Conservation (phyloP, 2,888 invertebrate genomes). For the Caenorhabditis doughertyi region DNA sequence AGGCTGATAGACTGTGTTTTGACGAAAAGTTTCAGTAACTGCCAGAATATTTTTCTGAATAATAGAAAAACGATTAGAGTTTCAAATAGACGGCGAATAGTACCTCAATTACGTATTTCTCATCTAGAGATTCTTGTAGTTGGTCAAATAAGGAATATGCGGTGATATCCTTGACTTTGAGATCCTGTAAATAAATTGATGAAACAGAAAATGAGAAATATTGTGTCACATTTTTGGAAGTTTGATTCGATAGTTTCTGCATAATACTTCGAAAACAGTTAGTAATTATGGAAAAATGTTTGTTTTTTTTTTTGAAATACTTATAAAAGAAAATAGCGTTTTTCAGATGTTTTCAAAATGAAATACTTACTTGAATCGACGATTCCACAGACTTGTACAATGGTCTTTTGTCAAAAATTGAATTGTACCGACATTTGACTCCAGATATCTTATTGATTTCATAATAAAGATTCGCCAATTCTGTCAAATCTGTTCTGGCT, state of each 20-base stretch:
- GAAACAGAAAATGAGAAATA: background rate
- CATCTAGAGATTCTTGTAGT: constrained; percentile 42
- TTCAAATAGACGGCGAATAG: background rate
- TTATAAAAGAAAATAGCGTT: background rate
- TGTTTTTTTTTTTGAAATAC: background rate
- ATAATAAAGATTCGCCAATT: constrained; percentile 25
- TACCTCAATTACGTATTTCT: constrained; percentile 30
- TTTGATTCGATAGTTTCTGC: too few species aligned
- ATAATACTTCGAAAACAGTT: too few species aligned
- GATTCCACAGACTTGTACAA: constrained; percentile 34
- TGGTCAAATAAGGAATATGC: constrained; percentile 3
- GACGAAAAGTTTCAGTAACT: constrained; percentile 26
- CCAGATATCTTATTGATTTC: constrained; percentile 14
- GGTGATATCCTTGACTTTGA: background rate
- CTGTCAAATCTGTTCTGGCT: constrained; percentile 5
- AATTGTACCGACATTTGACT: constrained; percentile 32
- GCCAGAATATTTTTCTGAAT: constrained; percentile 34
- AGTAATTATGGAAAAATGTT: background rate
- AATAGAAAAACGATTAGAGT: background rate
- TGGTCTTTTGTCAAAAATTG: constrained; percentile 40
- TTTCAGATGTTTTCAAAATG: background rate
- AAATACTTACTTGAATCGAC: constrained; percentile 28
- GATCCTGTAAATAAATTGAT: constrained; percentile 9
- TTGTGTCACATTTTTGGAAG: too few species aligned
- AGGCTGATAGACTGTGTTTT: background rate